These are phyloP conservation scores for Meiosimyza decipiens DNA, from an alignment of 2,888 invertebrate genomes.

Conservation along the genomic window DNA sequence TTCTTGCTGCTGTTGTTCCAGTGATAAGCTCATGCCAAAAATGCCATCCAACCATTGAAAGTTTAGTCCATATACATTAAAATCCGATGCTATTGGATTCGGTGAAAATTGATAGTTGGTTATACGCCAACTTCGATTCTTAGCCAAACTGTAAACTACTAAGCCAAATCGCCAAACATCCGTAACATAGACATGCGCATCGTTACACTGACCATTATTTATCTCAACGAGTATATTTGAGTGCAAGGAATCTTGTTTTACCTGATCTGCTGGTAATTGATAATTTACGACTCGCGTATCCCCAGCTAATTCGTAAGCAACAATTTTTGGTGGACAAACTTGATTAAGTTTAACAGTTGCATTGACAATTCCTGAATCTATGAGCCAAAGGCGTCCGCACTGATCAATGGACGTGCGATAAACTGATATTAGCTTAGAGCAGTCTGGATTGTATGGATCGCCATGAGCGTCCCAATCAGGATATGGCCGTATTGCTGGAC, in stretches of 20 bases:
- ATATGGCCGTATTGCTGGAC: constrained; percentile 78
- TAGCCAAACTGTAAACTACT: constrained; percentile 62
- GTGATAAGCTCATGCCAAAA: constrained; percentile 79
- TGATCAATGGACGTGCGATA: constrained; percentile 80
- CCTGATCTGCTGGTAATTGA: constrained; percentile 72
- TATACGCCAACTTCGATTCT: constrained; percentile 63
- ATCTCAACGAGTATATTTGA: constrained; percentile 71
- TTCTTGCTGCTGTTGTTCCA: constrained; percentile 68
- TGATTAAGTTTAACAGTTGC: constrained; percentile 75
- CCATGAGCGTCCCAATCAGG: constrained; percentile 74
- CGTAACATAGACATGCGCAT: constrained; percentile 73
- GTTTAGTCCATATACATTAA: constrained; percentile 78
- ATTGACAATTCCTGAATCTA: constrained; percentile 83
- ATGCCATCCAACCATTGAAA: constrained; percentile 88
- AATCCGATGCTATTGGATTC: constrained; percentile 72
- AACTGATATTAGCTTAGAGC: constrained; percentile 79
- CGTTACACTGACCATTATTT: constrained; percentile 69
- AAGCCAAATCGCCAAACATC: constrained; percentile 75
- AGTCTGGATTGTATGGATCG: constrained; percentile 67
- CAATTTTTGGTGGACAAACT: constrained; percentile 78
- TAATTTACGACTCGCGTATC: constrained; percentile 74
- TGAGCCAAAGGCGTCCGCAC: constrained; percentile 82
- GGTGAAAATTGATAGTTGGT: constrained; percentile 63
- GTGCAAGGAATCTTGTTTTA: constrained; percentile 76
- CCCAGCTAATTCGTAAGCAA: constrained; percentile 77